phyloP scores from a whole-genome alignment of 2,797 vertebrate species.

The Spatula versicolor region DNA sequence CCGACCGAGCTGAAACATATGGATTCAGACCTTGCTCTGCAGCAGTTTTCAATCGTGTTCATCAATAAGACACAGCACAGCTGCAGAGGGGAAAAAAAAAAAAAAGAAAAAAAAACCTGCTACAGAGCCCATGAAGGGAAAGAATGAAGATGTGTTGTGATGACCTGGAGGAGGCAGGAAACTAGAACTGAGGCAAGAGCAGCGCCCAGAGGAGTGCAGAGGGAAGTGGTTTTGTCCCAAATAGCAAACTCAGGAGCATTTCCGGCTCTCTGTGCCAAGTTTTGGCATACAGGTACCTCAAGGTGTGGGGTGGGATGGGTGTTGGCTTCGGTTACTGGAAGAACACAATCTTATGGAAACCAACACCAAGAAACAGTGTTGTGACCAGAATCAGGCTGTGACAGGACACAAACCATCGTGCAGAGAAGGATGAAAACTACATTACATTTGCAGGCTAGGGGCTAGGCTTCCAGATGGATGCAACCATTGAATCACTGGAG shows the following conservation, averaged over 20 bases:
- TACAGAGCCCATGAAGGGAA: not conserved
- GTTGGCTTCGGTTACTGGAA: not conserved
- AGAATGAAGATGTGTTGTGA: not conserved
- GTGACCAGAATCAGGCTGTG: not conserved
- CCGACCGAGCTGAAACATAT: not conserved
- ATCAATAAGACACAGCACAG: not conserved
- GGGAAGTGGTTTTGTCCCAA: not conserved
- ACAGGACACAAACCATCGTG: not conserved
- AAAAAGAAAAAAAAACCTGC: not conserved
- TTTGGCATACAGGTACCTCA: not conserved
- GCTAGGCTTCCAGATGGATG: not conserved
- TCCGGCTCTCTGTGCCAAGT: not conserved
- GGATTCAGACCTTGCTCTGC: conserved; percentile 24
- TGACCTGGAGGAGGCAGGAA: not conserved
- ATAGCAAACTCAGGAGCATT: not conserved
- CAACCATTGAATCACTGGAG: not conserved
- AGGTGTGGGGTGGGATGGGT: not conserved
- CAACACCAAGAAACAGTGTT: not conserved
- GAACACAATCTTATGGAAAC: not conserved
- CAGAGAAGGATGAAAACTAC: not conserved
- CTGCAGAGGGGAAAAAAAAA: not conserved
- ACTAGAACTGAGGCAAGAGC: not conserved
- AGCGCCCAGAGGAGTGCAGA: not conserved
- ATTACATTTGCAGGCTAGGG: not conserved
- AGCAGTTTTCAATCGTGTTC: conserved; percentile 15